These are phyloP conservation scores for Sminthurinus aureus DNA, from an alignment of 2,888 invertebrate genomes.

Conservation along the genomic window DNA sequence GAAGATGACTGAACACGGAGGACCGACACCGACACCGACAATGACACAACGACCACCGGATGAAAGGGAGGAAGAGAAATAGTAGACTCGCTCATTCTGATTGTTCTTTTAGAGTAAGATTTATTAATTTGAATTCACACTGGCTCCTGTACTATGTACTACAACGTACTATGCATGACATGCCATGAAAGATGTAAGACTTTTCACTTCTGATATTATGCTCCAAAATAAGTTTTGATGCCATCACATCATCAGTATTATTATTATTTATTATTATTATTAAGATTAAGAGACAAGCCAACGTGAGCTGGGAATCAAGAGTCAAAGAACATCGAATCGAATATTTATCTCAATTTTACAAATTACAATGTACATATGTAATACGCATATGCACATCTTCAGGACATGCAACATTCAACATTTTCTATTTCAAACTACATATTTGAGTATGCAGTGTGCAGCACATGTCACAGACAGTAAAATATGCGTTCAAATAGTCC, in stretches of 20 bases:
- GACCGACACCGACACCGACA: no score
- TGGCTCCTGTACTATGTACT: no score
- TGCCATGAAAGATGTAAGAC: no score
- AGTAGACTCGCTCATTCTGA: no score
- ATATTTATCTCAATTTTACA: background rate
- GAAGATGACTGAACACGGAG: no score
- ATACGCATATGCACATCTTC: background rate
- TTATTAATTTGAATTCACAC: no score
- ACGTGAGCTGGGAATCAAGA: background rate
- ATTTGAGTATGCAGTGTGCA: no score
- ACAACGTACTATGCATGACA: no score
- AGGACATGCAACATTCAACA: background rate
- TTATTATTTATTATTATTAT: background rate
- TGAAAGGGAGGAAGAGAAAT: no score
- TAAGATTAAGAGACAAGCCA: background rate
- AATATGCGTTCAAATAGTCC: background rate
- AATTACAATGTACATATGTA: background rate
- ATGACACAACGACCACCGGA: no score
- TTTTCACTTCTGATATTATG: no score
- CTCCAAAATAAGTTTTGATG: background rate
- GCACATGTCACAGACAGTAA: constrained; percentile 24
- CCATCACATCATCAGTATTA: background rate
- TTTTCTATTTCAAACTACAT: background rate
- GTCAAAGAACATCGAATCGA: background rate
- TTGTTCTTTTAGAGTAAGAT: no score